phyloP scores from a whole-genome alignment of 2,797 vertebrate species.

The Diglossa cyanea region DNA sequence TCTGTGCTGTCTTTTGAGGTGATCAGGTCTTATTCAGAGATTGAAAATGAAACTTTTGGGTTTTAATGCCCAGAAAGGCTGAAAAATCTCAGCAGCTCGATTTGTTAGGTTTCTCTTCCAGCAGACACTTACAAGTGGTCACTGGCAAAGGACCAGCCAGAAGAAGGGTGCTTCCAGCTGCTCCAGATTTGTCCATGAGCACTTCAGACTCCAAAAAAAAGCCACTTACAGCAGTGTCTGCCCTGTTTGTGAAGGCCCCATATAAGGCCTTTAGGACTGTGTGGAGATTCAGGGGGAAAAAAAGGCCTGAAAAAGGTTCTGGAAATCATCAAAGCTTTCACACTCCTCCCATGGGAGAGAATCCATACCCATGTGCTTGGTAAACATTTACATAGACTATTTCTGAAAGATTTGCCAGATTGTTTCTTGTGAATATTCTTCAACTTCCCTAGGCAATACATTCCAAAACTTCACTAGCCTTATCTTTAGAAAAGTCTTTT shows the following conservation, averaged over 20 bases:
- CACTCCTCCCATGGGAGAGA: neutral
- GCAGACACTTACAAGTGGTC: neutral
- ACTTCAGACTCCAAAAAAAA: neutral
- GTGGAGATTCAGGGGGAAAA: neutral
- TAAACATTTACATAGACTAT: neutral
- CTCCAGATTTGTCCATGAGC: neutral
- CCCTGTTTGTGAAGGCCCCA: neutral
- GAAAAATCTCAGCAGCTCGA: neutral
- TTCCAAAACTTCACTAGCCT: neutral
- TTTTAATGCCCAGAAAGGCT: neutral
- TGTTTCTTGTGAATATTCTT: neutral
- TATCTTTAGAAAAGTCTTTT: neutral
- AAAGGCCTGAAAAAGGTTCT: neutral
- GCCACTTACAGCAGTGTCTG: neutral
- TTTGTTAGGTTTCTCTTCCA: neutral
- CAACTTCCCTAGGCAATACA: neutral
- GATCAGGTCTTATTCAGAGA: neutral
- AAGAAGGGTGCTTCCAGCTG: neutral
- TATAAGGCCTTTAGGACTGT: neutral
- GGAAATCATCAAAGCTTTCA: neutral
- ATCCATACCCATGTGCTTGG: neutral
- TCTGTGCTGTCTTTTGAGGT: neutral
- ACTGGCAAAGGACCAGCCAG: neutral
- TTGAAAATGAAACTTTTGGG: neutral
- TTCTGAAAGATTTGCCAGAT: neutral